Conservation (phyloP, 2,113 vertebrate species). For the Bos javanicus region DNA sequence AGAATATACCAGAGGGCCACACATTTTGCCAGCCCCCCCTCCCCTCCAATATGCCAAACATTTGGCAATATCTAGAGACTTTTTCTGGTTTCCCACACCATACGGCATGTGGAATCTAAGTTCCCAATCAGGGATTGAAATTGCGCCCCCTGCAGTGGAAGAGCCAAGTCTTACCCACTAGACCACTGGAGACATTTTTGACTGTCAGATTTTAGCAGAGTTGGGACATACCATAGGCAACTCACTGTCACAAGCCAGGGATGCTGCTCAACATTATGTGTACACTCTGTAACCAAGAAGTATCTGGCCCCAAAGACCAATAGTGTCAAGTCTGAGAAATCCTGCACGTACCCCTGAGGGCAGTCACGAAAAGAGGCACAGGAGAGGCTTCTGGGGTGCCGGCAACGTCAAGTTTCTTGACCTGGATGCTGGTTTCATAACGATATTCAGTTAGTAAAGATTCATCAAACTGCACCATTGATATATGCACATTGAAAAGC, state of each 20-base stretch:
- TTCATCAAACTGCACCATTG: neutral
- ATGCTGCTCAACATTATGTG: neutral
- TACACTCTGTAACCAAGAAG: neutral
- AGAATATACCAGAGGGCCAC: neutral
- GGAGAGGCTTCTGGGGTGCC: neutral
- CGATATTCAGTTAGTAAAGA: neutral
- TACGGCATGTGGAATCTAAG: neutral
- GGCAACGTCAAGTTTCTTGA: neutral
- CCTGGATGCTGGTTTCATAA: neutral
- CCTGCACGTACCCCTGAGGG: neutral
- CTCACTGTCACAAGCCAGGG: neutral
- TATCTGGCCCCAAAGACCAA: neutral
- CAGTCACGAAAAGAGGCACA: neutral
- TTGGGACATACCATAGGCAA: neutral
- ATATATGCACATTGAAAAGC: neutral
- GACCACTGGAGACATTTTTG: neutral
- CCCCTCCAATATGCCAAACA: accelerated
- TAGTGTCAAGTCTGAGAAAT: neutral
- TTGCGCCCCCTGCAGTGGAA: neutral
- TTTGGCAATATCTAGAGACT: neutral
- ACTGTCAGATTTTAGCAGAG: neutral
- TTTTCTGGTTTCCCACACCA: neutral
- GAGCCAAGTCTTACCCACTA: neutral
- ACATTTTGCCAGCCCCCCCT: neutral
- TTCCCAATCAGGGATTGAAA: neutral